Base-by-base conservation (phyloP, 2,797 vertebrate genomes). In the Melanotaenia boesemani region DNA sequence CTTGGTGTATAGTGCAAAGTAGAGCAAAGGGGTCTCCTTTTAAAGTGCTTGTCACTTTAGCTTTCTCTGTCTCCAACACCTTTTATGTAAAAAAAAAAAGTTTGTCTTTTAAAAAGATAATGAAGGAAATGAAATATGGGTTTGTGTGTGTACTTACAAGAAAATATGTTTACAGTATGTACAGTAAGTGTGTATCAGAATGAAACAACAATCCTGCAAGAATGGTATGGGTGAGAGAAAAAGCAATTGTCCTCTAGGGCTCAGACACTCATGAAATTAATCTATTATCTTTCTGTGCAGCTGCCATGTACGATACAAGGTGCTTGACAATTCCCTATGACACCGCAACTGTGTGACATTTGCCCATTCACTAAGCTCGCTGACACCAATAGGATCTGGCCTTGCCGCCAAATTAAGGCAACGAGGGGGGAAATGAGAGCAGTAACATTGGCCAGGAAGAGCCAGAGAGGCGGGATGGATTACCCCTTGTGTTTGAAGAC, bases 401-500 rank as follows among this genome's bases (percentile, higher is more conserved):
- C 92, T 89, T 91, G 85, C 83, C 76, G 76, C 87, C 93, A 91
- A 94, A 96, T 95, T 95, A 95, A 88, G 89, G 88, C 88, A 94
- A 93, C 91, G 84, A 91, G 89, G 85, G 88, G 85, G 91, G 93
- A 87, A 94, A 93, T 88, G 89, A 92, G 92, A 91, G 82, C 72
- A 30, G 89, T 85, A 79, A 89, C 93, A 85, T 79, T 52, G 37
- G 84, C 85, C 78, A 86, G 91, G 92, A 90, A 92, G 92, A 91
- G 83, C 93, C 88, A 66, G 80, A 94, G 92, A 95, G 92, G 91
- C 77, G 82, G 91, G 90, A 92, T 92, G 87, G 91, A 94, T 94
- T 94, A 94, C 92, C 91, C 89, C 79, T 93, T 95, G 91, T 95
- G 95, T 96, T 92, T 91, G 96, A 96, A 96, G 89, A 87, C 93